Conservation (phyloP, 2,888 invertebrate species). For the Gnatocerus cornutus region DNA sequence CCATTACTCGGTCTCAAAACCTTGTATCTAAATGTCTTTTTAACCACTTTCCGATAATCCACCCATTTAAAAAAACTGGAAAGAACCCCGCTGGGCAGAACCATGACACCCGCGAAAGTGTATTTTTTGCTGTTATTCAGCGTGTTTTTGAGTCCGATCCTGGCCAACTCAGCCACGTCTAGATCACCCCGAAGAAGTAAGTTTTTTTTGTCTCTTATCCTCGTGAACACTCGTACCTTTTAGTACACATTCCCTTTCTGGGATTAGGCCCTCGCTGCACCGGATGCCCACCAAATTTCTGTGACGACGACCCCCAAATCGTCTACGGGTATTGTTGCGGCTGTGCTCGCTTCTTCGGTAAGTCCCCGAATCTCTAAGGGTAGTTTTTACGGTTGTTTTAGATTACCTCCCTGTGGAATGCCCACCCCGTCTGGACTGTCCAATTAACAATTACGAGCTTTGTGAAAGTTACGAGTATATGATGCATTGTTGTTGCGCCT, state of each 20-base stretch:
- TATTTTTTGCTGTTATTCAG: background rate
- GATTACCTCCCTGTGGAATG: conserved; percentile 76
- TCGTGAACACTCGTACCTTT: conserved; percentile 7
- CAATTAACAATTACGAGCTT: conserved; percentile 74
- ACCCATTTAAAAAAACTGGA: conserved; percentile 33
- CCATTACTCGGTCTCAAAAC: conserved; percentile 4
- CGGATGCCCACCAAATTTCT: conserved; percentile 75
- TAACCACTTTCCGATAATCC: conserved; percentile 35
- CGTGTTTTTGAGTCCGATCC: conserved; percentile 1
- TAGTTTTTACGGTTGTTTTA: too few relatives aligned
- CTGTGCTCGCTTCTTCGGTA: conserved; percentile 76
- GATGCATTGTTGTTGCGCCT: conserved; percentile 77
- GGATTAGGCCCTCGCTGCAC: conserved; percentile 74
- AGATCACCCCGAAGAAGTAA: conserved; percentile 32
- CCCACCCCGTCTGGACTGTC: conserved; percentile 74
- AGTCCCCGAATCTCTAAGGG: conserved; percentile 41
- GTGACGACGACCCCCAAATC: conserved; percentile 77
- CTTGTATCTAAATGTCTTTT: conserved; percentile 37
- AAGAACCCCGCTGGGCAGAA: conserved; percentile 8
- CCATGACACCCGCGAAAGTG: background rate
- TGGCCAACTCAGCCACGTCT: conserved; percentile 5
- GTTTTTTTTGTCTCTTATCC: conserved; percentile 5
- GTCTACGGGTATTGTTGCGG: conserved; percentile 80
- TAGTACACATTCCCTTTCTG: conserved; percentile 74
- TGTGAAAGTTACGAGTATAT: conserved; percentile 79